Evolutionary conservation across 2,888 invertebrate species (phyloP).

Genomic region (Pseudoips prasinana): DNA sequence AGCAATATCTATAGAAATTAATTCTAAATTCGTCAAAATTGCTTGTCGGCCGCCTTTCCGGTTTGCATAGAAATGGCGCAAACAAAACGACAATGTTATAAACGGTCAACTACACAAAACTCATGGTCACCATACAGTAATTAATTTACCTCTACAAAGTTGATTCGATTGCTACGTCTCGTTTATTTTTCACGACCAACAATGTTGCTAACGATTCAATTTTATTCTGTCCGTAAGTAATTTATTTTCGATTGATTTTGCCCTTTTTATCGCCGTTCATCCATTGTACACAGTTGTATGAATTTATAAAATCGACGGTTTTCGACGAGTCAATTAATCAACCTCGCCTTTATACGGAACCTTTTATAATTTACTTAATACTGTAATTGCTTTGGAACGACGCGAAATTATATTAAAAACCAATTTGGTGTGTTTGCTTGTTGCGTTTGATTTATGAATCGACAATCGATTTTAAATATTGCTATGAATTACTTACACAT

Average conservation of each 20-base stretch:
- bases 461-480: too few species aligned
- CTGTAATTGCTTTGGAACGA: constrained; percentile 37
- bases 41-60: too few species aligned
- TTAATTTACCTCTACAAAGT: constrained; percentile 54
- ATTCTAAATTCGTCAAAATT: too few species aligned
- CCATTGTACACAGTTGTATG: constrained; percentile 16
- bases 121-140: constrained; percentile 19
- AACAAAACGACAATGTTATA: too few species aligned
- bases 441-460: constrained; percentile 15
- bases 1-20: too few species aligned
- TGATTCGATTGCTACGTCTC: constrained; percentile 47
- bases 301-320: constrained; percentile 24
- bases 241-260: constrained; percentile 57
- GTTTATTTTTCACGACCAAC: constrained; percentile 46
- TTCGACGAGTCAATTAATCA: constrained; percentile 39
- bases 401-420: constrained; percentile 30
- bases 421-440: constrained; percentile 17
- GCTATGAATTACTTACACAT: too few species aligned
- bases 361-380: constrained; percentile 45
- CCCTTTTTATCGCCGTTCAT: constrained; percentile 35
- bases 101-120: too few species aligned
- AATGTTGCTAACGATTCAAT: constrained; percentile 57
- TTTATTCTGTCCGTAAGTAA: constrained; percentile 49
- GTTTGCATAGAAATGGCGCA: too few species aligned
- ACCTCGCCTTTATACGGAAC: constrained; percentile 33